A percentile compares a stretch with the other conserved stretches of the same genome.
Evolutionary conservation across 2,888 invertebrate species (phyloP).

Genomic region (Meiosimyza platycephala): DNA sequence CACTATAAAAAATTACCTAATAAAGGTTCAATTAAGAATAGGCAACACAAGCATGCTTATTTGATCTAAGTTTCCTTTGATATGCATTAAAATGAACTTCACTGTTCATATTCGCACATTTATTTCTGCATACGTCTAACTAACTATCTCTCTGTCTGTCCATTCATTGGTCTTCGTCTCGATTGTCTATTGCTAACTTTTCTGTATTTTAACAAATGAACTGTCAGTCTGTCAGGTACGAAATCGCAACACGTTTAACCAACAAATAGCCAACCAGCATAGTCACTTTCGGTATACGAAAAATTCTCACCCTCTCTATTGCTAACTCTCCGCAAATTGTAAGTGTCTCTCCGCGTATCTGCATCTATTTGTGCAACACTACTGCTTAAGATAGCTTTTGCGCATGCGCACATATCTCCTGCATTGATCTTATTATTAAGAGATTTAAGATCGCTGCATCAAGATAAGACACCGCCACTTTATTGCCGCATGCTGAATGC

Average conservation of each 20-base stretch:
- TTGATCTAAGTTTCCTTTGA: too few species aligned
- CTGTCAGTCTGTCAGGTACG: constrained; percentile 33
- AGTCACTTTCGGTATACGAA: too few species aligned
- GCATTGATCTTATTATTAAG: constrained; percentile 38
- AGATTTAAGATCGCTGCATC: constrained; percentile 34
- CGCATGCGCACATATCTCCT: constrained; percentile 23
- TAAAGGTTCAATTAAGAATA: too few species aligned
- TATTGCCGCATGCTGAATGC: constrained; percentile 24
- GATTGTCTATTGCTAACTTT: neutral
- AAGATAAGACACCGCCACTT: constrained; percentile 27
- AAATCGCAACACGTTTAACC: constrained; percentile 29
- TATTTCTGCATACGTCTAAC: constrained; percentile 6
- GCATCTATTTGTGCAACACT: constrained; percentile 12
- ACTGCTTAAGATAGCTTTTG: constrained; percentile 20
- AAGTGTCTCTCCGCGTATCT: neutral
- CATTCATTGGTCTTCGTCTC: neutral
- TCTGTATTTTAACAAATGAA: constrained; percentile 34
- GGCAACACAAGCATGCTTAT: too few species aligned
- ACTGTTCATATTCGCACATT: neutral
- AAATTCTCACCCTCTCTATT: too few species aligned
- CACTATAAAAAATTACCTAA: too few species aligned
- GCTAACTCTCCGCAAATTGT: neutral
- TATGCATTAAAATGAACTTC: too few species aligned
- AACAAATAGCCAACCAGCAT: neutral
- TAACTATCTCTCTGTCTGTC: constrained; percentile 15